Conservation (phyloP, 2,797 vertebrate species). For the Sandelia bainsii region DNA sequence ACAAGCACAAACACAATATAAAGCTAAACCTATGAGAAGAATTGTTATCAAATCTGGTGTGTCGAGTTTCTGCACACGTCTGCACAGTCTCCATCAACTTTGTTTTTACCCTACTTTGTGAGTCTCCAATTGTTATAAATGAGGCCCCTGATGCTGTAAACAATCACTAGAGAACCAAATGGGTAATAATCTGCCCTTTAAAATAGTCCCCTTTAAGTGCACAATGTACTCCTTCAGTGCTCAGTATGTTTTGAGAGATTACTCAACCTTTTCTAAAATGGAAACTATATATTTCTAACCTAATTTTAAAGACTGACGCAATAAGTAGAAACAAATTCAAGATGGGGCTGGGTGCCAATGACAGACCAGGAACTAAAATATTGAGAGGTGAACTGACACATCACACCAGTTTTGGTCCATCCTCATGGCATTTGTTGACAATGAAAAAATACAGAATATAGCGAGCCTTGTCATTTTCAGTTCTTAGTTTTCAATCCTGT, state of each 20-base stretch:
- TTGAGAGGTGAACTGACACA: background rate
- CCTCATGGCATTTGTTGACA: background rate
- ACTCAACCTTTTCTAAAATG: background rate
- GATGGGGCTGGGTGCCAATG: background rate
- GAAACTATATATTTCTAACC: background rate
- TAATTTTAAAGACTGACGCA: background rate
- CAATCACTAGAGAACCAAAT: constrained; percentile 1
- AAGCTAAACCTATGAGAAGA: too few relatives aligned
- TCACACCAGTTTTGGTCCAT: background rate
- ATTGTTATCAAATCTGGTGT: too few relatives aligned
- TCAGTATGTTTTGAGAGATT: background rate
- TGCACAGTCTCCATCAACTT: too few relatives aligned
- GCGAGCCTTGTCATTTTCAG: background rate
- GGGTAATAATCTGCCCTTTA: background rate
- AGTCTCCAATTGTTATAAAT: too few relatives aligned
- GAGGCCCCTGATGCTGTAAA: background rate
- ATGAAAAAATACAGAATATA: background rate
- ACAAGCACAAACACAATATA: too few relatives aligned
- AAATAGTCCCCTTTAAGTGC: background rate
- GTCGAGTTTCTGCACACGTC: too few relatives aligned
- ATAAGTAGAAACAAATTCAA: background rate
- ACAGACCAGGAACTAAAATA: background rate
- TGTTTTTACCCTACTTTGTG: too few relatives aligned
- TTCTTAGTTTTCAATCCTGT: background rate
- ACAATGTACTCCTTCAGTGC: background rate